Evolutionary conservation across 2,113 vertebrate species (phyloP), one percentile per base, ranked within the genome.

Genomic region (Cololabis saira): DNA sequence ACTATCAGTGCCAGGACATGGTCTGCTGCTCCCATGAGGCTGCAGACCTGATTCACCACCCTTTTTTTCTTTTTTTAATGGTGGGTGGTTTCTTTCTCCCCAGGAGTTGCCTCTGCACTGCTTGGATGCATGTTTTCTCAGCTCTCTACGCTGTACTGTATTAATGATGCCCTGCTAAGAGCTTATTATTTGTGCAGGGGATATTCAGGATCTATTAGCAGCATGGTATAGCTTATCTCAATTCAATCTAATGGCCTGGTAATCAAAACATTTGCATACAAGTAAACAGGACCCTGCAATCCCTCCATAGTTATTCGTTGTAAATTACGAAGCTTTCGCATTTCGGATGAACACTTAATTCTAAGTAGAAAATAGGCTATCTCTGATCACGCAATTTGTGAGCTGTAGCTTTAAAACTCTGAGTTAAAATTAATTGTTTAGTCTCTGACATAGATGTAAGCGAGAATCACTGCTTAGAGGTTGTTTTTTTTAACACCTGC

Each of bases 191-290:
- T 71, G 62, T 40, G 47, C 21, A n/a, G 65, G 66, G 65, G 72
- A 76, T 81, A 71, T 63, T 81, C 63, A 75, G 74, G 71, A 81
- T 67, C 37, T 51, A 30, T 27, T 57, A 64, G 62, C 71, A 53
- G 63, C 76, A 53, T 43, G 57, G 57, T 60, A 55, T 75, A 79
- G 83, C 82, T 74, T 71, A 84, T 90, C 85, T 76, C 67, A 84
- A 76, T 82, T 83, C 72, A 73, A 27, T 87, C 84, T 90, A 86
- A 88, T 86, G 66, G 74, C 50, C 80, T 45, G 3, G 63, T 83
- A 74, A 87, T 82, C 60, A 86, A 84, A 75, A 88, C 68, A 82
- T 84, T 77, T 80, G 87, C 74, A 84, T 78, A 81, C 56, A 64
- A 79, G 67, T 63, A 84, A 85, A 84, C 80, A 78, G 58, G 65